Evolutionary conservation across 1,140 invertebrate genomes (phyloP).

Genomic region (Phortica variegata): DNA sequence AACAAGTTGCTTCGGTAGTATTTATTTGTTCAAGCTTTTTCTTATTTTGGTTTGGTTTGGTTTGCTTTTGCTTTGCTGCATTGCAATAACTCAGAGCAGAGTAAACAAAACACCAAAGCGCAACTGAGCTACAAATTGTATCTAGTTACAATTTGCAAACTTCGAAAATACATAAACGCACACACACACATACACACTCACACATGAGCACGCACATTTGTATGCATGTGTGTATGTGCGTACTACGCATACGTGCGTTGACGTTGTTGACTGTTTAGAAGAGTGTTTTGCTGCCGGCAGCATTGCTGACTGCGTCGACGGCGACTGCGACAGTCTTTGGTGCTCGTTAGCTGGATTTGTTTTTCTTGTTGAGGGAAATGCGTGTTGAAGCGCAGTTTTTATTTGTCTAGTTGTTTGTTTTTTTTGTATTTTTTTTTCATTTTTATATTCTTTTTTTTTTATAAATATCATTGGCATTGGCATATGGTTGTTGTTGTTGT

Average conservation of each 20-base stretch:
- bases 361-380: slow-evolving; percentile 8
- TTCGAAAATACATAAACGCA: slow-evolving; percentile 37
- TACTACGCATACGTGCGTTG: no score
- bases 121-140: slow-evolving; percentile 47
- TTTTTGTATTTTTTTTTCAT: slow-evolving; percentile 10
- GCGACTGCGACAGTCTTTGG: slow-evolving; percentile 12
- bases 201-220: background rate
- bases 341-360: no score
- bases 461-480: slow-evolving; percentile 22
- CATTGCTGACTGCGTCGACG: no score
- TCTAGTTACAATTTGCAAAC: slow-evolving; percentile 55
- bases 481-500: slow-evolving; percentile 3
- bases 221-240: no score
- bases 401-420: slow-evolving; percentile 26
- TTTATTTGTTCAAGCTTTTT: no score
- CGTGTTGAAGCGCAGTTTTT: slow-evolving; percentile 51
- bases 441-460: slow-evolving; percentile 16
- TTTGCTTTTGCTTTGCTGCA: no score
- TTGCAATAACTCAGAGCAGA: background rate
- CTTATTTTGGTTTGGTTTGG: no score
- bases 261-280: no score
- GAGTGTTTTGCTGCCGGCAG: no score
- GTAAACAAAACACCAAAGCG: slow-evolving; percentile 45
- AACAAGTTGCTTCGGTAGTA: no score
- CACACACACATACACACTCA: background rate